Evolutionary conservation across 2,797 vertebrate species (phyloP), one percentile per base, ranked within the genome.

Genomic region (Anolis apletophallus): DNA sequence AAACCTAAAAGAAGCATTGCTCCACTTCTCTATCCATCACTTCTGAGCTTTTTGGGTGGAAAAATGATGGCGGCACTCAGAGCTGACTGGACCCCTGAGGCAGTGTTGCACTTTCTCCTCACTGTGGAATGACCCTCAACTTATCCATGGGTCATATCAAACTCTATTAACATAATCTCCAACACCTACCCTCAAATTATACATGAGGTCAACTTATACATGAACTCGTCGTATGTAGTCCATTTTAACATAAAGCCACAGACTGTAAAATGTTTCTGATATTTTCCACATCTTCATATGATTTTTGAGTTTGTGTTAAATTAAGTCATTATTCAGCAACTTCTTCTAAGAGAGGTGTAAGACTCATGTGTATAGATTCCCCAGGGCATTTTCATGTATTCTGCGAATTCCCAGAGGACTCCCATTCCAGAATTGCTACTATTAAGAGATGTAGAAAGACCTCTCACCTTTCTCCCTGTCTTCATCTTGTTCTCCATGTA

Each of bases 401-500:
- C 7, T 74, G 1, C 5, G n/a, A 75, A 46, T 29, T 52, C 36
- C 36, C 19, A 29, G 29, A 34, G 36, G 32, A 68, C n/a, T 40
- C 11, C 73, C 50, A 29, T 85, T 10, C 54, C 46, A 26, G 6
- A 69, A 73, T 7, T 52, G 2, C 8, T 86, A 59, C 54, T 78
- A 57, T 76, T 29, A 72, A 46, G 85, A 89, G 76, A 8, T 55
- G 83, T 16, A n/a, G 36, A 81, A 86, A 84, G 82, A 77, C 34
- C 40, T 92, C 96, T 96, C 93, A 97, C 96, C 96, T 96, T 94
- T 96, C 57, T 96, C 94, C 71, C 76, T 93, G 73, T 94, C 94
- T 0, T 96, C 95, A 0, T 96, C 93, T 11, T 95, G 96, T 29
- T 97, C 96, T 10, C 93, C 93, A 75, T 87, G 86, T 0, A 87